Conservation (phyloP, 1,140 invertebrate species). For the Drosophila guanche region DNA sequence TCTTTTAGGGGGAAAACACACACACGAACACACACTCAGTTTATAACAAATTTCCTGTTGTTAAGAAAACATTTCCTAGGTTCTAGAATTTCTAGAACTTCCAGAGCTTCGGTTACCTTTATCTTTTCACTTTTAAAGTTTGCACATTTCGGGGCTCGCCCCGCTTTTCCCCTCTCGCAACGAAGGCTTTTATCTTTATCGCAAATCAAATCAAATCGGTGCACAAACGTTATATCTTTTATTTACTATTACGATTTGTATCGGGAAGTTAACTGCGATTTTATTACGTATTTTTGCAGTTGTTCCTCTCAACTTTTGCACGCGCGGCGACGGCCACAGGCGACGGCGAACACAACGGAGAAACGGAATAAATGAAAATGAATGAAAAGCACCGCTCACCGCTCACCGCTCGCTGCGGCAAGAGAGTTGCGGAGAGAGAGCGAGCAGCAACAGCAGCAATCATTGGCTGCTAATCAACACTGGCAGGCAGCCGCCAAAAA, state of each 20-base stretch:
- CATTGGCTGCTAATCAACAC: conserved; percentile 19
- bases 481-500: conserved; percentile 35
- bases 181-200: neutral
- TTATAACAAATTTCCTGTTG: conserved; percentile 42
- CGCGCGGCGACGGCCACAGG: conserved; percentile 62
- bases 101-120: conserved; percentile 10
- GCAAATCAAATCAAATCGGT: conserved; percentile 6
- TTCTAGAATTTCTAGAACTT: conserved; percentile 5
- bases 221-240: conserved; percentile 12
- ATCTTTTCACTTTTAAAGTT: conserved; percentile 6
- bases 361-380: conserved; percentile 55
- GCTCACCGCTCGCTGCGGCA: too few species aligned
- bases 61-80: conserved; percentile 10
- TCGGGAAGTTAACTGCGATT: neutral
- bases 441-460: neutral
- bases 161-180: too few species aligned
- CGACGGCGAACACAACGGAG: conserved; percentile 66
- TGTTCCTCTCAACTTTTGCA: conserved; percentile 63
- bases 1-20: conserved; percentile 29
- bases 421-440: conserved; percentile 7
- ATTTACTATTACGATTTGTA: conserved; percentile 17
- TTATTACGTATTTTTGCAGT: conserved; percentile 17
- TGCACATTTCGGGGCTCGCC: neutral
- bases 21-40: neutral
- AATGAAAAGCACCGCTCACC: conserved; percentile 70